Percentiles rank a stretch among this genome's conserved stretches.
phyloP scores from a whole-genome alignment of 2,888 invertebrate species.

The Sycophila texana region DNA sequence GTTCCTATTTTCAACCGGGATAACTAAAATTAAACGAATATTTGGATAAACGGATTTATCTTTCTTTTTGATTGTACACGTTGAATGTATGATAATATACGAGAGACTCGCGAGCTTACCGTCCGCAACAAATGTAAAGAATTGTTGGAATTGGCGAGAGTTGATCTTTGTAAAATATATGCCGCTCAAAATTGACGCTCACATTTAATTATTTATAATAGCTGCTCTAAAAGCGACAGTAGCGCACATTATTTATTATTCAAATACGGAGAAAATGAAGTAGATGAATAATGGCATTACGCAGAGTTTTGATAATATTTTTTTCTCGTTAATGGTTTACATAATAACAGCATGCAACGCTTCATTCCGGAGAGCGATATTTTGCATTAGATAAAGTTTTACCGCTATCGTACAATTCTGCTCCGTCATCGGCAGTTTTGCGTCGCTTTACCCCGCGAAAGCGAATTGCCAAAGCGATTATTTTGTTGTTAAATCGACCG shows the following conservation, averaged over 20 bases:
- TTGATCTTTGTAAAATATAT: slow-evolving; percentile 9
- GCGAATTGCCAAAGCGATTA: slow-evolving; percentile 70
- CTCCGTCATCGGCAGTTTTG: slow-evolving; percentile 64
- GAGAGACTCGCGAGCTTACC: slow-evolving; percentile 17
- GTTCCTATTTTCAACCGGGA: too few relatives aligned
- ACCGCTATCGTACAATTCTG: slow-evolving; percentile 36
- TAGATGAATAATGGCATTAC: slow-evolving; percentile 31
- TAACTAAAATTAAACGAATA: too few relatives aligned
- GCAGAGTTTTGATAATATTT: slow-evolving; percentile 25
- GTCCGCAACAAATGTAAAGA: slow-evolving; percentile 10
- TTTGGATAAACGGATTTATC: too few relatives aligned
- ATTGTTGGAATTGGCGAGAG: slow-evolving; percentile 7
- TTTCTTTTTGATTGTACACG: not conserved
- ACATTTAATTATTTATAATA: slow-evolving; percentile 39
- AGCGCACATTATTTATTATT: slow-evolving; percentile 21
- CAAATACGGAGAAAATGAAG: slow-evolving; percentile 2
- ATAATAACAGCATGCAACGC: not conserved
- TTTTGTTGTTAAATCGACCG: slow-evolving; percentile 30
- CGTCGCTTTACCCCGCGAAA: slow-evolving; percentile 72
- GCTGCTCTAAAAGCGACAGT: slow-evolving; percentile 5
- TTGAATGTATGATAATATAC: not conserved
- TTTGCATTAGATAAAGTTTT: slow-evolving; percentile 13
- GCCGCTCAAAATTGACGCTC: not conserved
- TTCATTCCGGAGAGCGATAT: slow-evolving; percentile 31
- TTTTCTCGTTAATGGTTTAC: slow-evolving; percentile 24